These are phyloP conservation scores for Galleria mellonella DNA, from an alignment of 1,140 invertebrate species.

Conservation along the genomic window DNA sequence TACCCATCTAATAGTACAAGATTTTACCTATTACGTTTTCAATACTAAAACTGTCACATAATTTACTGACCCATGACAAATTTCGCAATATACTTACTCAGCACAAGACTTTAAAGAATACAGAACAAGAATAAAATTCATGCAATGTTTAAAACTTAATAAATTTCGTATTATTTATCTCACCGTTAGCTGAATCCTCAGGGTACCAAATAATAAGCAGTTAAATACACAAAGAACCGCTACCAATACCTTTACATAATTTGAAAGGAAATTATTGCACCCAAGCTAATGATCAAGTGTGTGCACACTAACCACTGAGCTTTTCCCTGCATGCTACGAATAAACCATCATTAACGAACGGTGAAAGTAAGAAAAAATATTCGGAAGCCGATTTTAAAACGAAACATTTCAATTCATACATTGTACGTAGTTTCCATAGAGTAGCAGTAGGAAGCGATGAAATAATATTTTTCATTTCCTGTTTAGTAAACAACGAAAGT, in stretches of 20 bases:
- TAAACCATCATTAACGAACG: slow-evolving; percentile 25
- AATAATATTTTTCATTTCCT: slow-evolving; percentile 71
- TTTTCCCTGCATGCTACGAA: slow-evolving; percentile 21
- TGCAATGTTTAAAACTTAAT: too few species aligned
- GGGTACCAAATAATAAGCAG: slow-evolving; percentile 48
- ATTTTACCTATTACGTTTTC: too few species aligned
- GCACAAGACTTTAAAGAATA: too few species aligned
- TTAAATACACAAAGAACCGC: slow-evolving; percentile 46
- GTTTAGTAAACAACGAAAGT: slow-evolving; percentile 46
- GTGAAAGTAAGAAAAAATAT: slow-evolving; percentile 27
- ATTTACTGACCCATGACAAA: too few species aligned
- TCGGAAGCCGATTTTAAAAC: slow-evolving; percentile 22
- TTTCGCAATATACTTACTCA: too few species aligned
- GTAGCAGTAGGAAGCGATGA: slow-evolving; percentile 47
- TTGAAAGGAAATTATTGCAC: slow-evolving; percentile 45
- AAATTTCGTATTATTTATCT: slow-evolving; percentile 15
- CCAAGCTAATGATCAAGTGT: slow-evolving; percentile 36
- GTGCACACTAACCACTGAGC: slow-evolving; percentile 29
- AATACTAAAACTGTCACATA: too few species aligned
- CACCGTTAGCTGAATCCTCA: slow-evolving; percentile 41
- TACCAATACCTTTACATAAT: slow-evolving; percentile 58
- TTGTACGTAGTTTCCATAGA: slow-evolving; percentile 8
- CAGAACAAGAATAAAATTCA: too few species aligned
- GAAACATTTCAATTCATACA: slow-evolving; percentile 24
- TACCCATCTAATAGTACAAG: too few species aligned